phyloP scores from a whole-genome alignment of 2,888 invertebrate species.

The Dolomedes plantarius region DNA sequence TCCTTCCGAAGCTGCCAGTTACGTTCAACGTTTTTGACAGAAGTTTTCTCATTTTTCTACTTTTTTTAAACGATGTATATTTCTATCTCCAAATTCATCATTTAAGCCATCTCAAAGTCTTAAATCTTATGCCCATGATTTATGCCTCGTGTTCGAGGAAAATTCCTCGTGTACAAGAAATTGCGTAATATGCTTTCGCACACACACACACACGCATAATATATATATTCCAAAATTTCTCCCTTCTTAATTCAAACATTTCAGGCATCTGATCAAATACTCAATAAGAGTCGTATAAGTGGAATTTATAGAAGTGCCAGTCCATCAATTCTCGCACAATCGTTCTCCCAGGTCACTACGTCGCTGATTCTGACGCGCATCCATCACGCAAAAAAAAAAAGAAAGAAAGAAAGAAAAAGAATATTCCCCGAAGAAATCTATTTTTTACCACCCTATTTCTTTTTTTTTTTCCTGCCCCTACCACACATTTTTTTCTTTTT shows the following conservation, averaged over 20 bases:
- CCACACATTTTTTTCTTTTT: too few relatives aligned
- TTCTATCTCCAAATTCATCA: too few relatives aligned
- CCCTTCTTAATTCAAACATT: not conserved
- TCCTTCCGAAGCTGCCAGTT: too few relatives aligned
- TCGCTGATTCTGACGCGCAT: conserved; percentile 57
- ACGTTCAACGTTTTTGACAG: too few relatives aligned
- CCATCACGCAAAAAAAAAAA: conserved; percentile 37
- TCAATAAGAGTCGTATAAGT: not conserved
- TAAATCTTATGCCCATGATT: too few relatives aligned
- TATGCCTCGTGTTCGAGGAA: too few relatives aligned
- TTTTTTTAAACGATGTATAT: too few relatives aligned
- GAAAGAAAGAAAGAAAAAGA: conserved; percentile 27
- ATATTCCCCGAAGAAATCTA: not conserved
- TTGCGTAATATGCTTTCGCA: too few relatives aligned
- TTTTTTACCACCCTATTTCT: not conserved
- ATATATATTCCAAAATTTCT: not conserved
- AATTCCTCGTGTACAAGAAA: too few relatives aligned
- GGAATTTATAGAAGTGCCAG: conserved; percentile 18
- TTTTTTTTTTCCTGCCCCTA: not conserved
- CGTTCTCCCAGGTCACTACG: conserved; percentile 63
- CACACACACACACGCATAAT: too few relatives aligned
- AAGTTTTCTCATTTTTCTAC: too few relatives aligned
- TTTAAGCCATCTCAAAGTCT: too few relatives aligned
- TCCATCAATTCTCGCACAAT: conserved; percentile 64
- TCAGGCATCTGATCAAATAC: not conserved